A percentile compares a stretch with the other conserved stretches of the same genome.
These are phyloP conservation scores for Coccyzus lansbergi DNA, from an alignment of 2,797 vertebrate species.

Conservation along the genomic window DNA sequence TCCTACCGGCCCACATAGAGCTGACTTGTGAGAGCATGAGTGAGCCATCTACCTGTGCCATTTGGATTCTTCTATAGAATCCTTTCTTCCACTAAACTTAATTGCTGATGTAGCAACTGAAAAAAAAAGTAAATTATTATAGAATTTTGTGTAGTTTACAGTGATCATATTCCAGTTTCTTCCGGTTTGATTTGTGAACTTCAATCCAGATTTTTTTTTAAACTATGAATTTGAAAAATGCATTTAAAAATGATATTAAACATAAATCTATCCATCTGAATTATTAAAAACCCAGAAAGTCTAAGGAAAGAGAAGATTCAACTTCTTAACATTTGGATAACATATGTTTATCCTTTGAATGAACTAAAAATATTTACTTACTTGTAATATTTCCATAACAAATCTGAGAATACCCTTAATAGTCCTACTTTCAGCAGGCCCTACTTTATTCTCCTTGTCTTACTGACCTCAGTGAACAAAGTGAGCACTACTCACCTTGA, in stretches of 20 bases:
- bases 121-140: fast-evolving
- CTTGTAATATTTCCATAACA: neutral
- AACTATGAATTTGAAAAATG: neutral
- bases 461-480: neutral
- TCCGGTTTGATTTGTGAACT: neutral
- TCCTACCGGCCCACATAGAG: neutral
- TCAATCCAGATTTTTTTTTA: neutral
- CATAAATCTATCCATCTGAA: neutral
- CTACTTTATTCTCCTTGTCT: neutral
- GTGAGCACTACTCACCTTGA: neutral
- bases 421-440: neutral
- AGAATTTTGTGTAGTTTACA: neutral
- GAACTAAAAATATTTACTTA: neutral
- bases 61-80: neutral
- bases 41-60: neutral
- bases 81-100: neutral
- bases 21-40: neutral
- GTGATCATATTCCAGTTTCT: neutral
- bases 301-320: neutral
- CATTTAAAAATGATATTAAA: neutral
- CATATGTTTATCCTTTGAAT: neutral
- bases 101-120: neutral
- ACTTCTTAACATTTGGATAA: neutral
- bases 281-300: neutral
- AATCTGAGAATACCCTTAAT: neutral